Percentiles rank a stretch among this genome's conserved stretches.
These are phyloP conservation scores for Drosophila quinaria DNA, from an alignment of 2,888 invertebrate genomes.

Conservation along the genomic window DNA sequence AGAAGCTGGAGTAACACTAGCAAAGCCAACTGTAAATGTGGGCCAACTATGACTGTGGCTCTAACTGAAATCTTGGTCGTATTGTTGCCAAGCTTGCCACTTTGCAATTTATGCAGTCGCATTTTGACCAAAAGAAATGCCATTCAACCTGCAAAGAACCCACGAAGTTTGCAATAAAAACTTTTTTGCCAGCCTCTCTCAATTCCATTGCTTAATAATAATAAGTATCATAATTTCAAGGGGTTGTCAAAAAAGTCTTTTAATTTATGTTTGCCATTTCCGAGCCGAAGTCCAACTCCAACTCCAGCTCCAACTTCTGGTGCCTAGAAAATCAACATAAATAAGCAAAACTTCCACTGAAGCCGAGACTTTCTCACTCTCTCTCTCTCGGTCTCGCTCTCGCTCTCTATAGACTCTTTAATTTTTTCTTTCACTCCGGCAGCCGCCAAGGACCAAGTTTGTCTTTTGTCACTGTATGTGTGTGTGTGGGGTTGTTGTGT, in stretches of 20 bases:
- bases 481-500: slow-evolving; percentile 52
- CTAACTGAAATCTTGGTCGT: slow-evolving; percentile 10
- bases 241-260: slow-evolving; percentile 81
- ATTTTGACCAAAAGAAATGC: slow-evolving; percentile 24
- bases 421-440: slow-evolving; percentile 27
- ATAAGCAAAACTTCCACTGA: slow-evolving; percentile 71
- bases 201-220: slow-evolving; percentile 67
- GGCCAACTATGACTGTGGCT: slow-evolving; percentile 31
- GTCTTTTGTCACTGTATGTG: slow-evolving; percentile 65
- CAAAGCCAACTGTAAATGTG: slow-evolving; percentile 40
- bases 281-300: slow-evolving; percentile 59
- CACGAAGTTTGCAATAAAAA: slow-evolving; percentile 63
- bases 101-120: slow-evolving; percentile 58
- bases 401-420: slow-evolving; percentile 5
- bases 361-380: not conserved
- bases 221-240: slow-evolving; percentile 81
- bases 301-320: slow-evolving; percentile 50
- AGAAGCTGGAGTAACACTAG: not conserved
- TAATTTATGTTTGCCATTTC: slow-evolving; percentile 81
- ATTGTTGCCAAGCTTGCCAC: slow-evolving; percentile 34
- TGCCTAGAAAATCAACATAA: slow-evolving; percentile 80
- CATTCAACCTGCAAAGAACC: slow-evolving; percentile 31
- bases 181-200: slow-evolving; percentile 39
- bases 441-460: slow-evolving; percentile 72
- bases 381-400: slow-evolving; percentile 1